A percentile compares a stretch with the other conserved stretches of the same genome.
Evolutionary conservation across 1,140 invertebrate genomes (phyloP).

Genomic region (Oedothorax gibbosus): DNA sequence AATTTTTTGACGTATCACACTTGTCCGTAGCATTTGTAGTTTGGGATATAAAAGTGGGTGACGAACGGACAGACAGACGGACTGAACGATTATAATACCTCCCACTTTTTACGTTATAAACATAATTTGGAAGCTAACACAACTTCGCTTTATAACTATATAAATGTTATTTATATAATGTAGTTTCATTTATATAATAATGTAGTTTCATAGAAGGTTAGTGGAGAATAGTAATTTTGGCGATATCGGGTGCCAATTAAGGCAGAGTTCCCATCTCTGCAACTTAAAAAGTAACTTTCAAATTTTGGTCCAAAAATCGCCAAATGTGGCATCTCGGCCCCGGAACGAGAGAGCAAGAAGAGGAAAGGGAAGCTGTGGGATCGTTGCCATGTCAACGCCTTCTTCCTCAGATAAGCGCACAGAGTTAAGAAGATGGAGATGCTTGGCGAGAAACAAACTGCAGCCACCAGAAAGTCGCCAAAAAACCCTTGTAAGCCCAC

Average conservation of each 20-base stretch:
- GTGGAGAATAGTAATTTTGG: not conserved
- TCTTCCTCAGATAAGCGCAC: not conserved
- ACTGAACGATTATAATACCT: too few species aligned
- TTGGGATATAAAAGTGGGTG: too few species aligned
- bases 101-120: too few species aligned
- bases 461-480: too few species aligned
- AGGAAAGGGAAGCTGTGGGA: conserved; percentile 17
- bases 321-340: not conserved
- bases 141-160: too few species aligned
- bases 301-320: not conserved
- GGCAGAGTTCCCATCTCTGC: not conserved
- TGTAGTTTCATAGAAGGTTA: not conserved
- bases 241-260: not conserved
- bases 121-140: too few species aligned
- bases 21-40: too few species aligned
- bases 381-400: conserved; percentile 34
- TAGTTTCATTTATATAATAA: not conserved
- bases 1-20: too few species aligned
- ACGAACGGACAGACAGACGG: too few species aligned
- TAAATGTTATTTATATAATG: not conserved
- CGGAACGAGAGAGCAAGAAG: not conserved
- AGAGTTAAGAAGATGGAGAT: not conserved
- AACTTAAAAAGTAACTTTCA: not conserved
- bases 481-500: too few species aligned
- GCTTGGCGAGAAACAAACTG: too few species aligned